Base-by-base conservation (phyloP, 2,113 vertebrate species). In the Psilopsiagon aymara region DNA sequence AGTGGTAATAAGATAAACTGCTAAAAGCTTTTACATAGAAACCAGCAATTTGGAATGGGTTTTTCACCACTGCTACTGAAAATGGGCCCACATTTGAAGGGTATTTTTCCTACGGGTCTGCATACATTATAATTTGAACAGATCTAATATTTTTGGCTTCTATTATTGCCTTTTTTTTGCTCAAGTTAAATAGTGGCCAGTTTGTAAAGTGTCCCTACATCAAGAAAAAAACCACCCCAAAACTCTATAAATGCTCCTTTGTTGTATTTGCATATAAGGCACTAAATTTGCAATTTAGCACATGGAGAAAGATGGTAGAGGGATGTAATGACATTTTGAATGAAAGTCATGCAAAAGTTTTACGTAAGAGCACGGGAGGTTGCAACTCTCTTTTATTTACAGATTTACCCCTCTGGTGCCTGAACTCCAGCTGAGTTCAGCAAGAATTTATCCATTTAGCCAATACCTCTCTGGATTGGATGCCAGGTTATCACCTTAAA, bases 21-120 rank as follows among this genome's bases (percentile, higher is more conserved):
- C 47, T 90, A 94, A 92, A 94, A 94, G 43, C 21, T 88, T 90
- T 86, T 86, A 52, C 29, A 69, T 29, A 64, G 29, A 71, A 94
- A 25, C 29, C 64, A 90, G 29, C 20, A 67, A 35, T 33, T 57
- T 69, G 55, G 51, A 90, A 78, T 37, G 16, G 52, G 5, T 2
- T 46, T 93, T 90, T 74, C 52, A 53, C 25, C 46, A n/a, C 16
- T 80, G 47, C 13, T 39, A 0, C 21, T 83, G 76, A 83, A 89
- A 92, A 31, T 47, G 31, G 59, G 53, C 25, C 70, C 53, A 39
- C 6, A 8, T 69, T 86, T 49, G 39, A 52, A 18, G 17, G 6
- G 1, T 52, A 17, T 53, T 44, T 77, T 87, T 88, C n/a, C 43
- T 82, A 59, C 24, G 49, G 37, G 8, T n/a, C 47, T 74, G 12